Conservation (phyloP, 2,888 invertebrate genomes). For the Callinectes sapidus region DNA sequence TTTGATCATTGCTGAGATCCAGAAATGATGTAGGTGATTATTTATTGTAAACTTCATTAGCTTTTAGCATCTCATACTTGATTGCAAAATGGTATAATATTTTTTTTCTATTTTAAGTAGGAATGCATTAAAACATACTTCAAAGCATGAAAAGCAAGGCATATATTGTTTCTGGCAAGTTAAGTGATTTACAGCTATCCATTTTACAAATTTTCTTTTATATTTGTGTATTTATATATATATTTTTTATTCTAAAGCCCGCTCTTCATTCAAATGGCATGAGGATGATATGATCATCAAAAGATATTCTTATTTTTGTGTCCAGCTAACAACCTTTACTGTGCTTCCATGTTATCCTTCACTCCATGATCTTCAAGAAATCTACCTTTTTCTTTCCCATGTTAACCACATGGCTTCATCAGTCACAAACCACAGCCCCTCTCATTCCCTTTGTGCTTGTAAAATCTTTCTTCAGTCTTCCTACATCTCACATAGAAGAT, state of each 20-base stretch:
- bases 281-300: slow-evolving; percentile 1
- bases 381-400: not conserved
- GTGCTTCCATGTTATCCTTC: not conserved
- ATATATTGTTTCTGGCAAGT: not conserved
- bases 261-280: not conserved
- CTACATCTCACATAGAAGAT: not conserved
- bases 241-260: not conserved
- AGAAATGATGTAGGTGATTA: not conserved
- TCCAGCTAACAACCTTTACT: not conserved
- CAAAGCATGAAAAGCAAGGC: not conserved
- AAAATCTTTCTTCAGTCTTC: not conserved
- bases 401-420: not conserved
- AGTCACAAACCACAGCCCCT: not conserved
- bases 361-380: not conserved
- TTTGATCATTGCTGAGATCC: not conserved
- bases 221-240: not conserved
- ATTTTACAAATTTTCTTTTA: not conserved
- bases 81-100: not conserved
- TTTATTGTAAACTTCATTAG: not conserved
- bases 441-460: not conserved
- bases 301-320: not conserved
- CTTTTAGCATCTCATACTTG: not conserved
- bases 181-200: not conserved
- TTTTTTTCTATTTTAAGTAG: not conserved
- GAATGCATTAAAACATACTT: not conserved